phyloP scores from a whole-genome alignment of 2,113 vertebrate species.

The Grammomys dolichurus region DNA sequence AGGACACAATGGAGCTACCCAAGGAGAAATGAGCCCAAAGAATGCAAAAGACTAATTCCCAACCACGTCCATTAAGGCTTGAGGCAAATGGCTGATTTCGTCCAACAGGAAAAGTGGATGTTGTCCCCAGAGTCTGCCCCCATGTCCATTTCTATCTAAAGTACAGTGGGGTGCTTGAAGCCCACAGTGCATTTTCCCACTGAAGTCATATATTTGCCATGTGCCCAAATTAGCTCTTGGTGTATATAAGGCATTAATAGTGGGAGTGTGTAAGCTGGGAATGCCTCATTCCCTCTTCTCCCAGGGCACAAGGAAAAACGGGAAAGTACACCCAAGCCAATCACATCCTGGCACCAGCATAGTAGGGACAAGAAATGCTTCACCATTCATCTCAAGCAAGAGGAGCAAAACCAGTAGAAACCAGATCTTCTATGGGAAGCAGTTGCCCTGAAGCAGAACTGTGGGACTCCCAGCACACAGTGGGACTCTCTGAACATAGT shows the following conservation, averaged over 20 bases:
- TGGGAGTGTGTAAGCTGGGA: constrained; percentile 61
- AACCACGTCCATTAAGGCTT: neutral
- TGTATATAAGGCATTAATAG: constrained; percentile 53
- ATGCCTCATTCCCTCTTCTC: constrained; percentile 42
- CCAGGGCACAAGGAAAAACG: constrained; percentile 43
- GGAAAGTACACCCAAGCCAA: neutral
- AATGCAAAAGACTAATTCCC: neutral
- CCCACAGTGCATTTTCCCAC: constrained; percentile 55
- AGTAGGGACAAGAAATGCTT: neutral
- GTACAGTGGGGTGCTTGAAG: neutral
- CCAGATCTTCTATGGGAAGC: neutral
- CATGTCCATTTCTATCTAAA: constrained; percentile 22
- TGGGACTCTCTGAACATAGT: too few relatives aligned
- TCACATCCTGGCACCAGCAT: neutral
- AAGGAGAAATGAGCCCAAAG: neutral
- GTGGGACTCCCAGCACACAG: neutral
- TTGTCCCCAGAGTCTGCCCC: neutral
- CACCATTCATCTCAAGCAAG: neutral
- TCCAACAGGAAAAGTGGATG: neutral
- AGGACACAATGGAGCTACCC: neutral
- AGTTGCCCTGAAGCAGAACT: neutral
- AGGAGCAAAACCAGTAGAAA: neutral
- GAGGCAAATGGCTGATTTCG: neutral
- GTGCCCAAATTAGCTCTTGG: constrained; percentile 61
- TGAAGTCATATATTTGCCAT: constrained; percentile 47